phyloP scores from a whole-genome alignment of 23 tunicate species.

The Halocynthia aurantium region DNA sequence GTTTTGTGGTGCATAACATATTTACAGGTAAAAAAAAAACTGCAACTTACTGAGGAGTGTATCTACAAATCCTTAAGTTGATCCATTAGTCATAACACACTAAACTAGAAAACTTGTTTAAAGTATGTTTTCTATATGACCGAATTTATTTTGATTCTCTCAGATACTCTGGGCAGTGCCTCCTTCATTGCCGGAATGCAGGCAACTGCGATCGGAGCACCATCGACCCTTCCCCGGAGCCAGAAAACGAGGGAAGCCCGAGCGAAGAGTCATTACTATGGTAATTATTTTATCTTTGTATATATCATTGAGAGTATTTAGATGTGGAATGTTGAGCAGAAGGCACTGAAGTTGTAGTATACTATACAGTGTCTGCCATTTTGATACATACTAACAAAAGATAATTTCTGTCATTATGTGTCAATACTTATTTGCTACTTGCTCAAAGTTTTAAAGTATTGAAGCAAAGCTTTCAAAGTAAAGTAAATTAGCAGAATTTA shows the following conservation, averaged over 20 bases:
- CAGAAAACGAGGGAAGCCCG: constrained; percentile 49
- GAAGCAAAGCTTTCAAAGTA: too few species aligned
- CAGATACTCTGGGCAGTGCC: constrained; percentile 5
- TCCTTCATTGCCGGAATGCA: constrained; percentile 14
- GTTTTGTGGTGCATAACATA: too few species aligned
- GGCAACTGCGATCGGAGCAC: constrained; percentile 13
- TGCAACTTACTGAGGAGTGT: too few species aligned
- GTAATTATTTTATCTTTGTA: constrained; percentile 16
- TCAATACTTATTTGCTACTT: neutral
- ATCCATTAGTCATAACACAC: constrained; percentile 2
- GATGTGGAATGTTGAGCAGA: too few species aligned
- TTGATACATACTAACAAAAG: neutral
- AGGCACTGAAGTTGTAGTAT: neutral
- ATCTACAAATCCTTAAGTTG: neutral
- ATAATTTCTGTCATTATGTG: neutral
- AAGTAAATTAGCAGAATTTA: too few species aligned
- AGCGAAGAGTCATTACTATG: constrained; percentile 81
- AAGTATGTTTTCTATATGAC: neutral
- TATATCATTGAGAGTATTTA: neutral
- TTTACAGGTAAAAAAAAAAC: too few species aligned
- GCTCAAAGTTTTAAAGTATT: too few species aligned
- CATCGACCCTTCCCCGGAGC: constrained; percentile 30
- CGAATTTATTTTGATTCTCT: neutral
- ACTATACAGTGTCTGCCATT: neutral
- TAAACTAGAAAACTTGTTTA: neutral